Evolutionary conservation across 1,140 invertebrate species (phyloP), one percentile per base, ranked within the genome.

Genomic region (Drosophila cardini): DNA sequence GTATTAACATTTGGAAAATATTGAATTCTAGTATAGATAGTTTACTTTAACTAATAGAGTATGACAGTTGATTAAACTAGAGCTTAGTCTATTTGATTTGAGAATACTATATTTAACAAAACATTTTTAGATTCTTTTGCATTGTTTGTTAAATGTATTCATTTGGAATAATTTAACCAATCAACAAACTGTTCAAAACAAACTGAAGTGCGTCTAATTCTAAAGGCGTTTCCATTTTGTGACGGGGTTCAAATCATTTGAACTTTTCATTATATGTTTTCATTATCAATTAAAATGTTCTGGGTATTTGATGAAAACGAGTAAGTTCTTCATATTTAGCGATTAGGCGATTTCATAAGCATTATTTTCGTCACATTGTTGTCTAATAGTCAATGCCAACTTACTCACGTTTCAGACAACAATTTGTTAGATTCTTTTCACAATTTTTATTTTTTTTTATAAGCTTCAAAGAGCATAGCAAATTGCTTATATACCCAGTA

Each of bases 221-320:
- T 69, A 42, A 68, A 68, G 58, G 73, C 78, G 68, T 85, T 85
- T 75, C 67, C 48, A 79, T 82, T 87, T 73, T 15, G 42, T 46
- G 52, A 26, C 32, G 15, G 65, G 79, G 79, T 86, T 79, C 34
- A 86, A 78, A 79, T 76, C 76, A 74, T 64, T 74, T 89, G 84
- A 87, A 80, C 83, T 83, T 67, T 83, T 78, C 78, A 85, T 86
- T 55, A 68, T 85, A 70, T 65, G 58, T 72, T 74, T 76, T 79
- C 80, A 89, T 77, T 83, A 89, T 89, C 83, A 87, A 87, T 87
- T 89, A 76, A 87, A 81, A 72, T 60, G 68, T 75, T 60, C 55
- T 71, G 38, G 46, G 32, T 71, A 52, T 18, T 43, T 42, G 2
- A 57, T n/a, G n/a, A 13, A 26, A 26, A 40, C 6, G 11, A 38